phyloP scores from a whole-genome alignment of 2,113 vertebrate genomes.

The Poecilia latipinna region DNA sequence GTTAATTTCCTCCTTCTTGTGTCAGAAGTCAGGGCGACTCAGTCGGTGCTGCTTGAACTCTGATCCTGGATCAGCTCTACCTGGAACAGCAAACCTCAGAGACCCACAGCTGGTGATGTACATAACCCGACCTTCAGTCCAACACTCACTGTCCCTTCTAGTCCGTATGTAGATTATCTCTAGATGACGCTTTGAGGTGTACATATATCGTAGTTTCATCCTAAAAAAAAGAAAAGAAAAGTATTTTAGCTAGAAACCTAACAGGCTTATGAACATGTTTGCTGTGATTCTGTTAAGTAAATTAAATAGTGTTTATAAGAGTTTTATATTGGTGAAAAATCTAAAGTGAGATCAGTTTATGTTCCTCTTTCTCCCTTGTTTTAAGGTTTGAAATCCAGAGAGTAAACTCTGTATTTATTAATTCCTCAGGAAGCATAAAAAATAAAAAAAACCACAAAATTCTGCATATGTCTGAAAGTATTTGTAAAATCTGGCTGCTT shows the following conservation, averaged over 20 bases:
- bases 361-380: slow-evolving; percentile 8
- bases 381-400: slow-evolving; percentile 2
- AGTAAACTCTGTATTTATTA: neutral
- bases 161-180: slow-evolving; percentile 17
- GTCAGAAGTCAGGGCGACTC: slow-evolving; percentile 47
- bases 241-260: neutral
- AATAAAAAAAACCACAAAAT: neutral
- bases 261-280: neutral
- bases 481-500: neutral
- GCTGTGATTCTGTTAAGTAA: slow-evolving; percentile 4
- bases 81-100: slow-evolving; percentile 45
- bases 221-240: slow-evolving; percentile 6
- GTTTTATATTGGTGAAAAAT: neutral
- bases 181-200: slow-evolving; percentile 3
- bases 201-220: neutral
- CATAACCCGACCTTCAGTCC: slow-evolving; percentile 19
- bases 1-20: slow-evolving; percentile 3
- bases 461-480: neutral
- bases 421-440: neutral
- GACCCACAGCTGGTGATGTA: slow-evolving; percentile 67
- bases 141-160: neutral
- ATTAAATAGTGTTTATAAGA: neutral
- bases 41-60: slow-evolving; percentile 56
- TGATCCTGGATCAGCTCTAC: slow-evolving; percentile 50
- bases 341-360: slow-evolving; percentile 14